These are phyloP conservation scores for Zalophus californianus DNA, from an alignment of 2,797 vertebrate genomes.

Conservation along the genomic window DNA sequence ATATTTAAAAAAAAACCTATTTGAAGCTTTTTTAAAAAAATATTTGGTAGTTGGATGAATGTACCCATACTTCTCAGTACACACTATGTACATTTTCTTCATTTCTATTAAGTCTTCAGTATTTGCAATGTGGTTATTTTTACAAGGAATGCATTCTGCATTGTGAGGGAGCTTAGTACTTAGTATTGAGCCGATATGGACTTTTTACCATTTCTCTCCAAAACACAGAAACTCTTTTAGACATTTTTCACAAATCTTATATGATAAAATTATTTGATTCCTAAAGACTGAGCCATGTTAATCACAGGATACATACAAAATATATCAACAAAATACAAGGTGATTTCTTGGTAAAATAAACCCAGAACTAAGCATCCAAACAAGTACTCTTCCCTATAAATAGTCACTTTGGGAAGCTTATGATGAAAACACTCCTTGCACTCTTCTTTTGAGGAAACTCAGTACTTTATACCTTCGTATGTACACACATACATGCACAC, in stretches of 20 bases:
- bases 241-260: constrained; percentile 42
- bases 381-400: not conserved
- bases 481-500: not conserved
- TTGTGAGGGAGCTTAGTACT: constrained; percentile 23
- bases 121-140: not conserved
- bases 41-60: not conserved
- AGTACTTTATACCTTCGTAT: not conserved
- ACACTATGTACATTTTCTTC: constrained; percentile 16
- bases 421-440: not conserved
- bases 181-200: not conserved
- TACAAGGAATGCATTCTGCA: not conserved
- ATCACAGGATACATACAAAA: not conserved
- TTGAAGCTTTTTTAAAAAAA: not conserved
- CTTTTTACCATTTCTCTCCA: not conserved
- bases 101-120: constrained; percentile 33
- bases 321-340: constrained; percentile 28
- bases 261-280: not conserved
- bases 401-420: not conserved
- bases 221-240: constrained; percentile 9
- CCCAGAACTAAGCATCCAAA: not conserved
- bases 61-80: constrained; percentile 32
- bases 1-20: not conserved
- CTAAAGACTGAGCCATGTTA: not conserved
- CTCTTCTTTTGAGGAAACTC: not conserved
- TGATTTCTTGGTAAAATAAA: constrained; percentile 39